Conservation (phyloP, 2,113 vertebrate genomes). For the Oreotragus oreotragus region DNA sequence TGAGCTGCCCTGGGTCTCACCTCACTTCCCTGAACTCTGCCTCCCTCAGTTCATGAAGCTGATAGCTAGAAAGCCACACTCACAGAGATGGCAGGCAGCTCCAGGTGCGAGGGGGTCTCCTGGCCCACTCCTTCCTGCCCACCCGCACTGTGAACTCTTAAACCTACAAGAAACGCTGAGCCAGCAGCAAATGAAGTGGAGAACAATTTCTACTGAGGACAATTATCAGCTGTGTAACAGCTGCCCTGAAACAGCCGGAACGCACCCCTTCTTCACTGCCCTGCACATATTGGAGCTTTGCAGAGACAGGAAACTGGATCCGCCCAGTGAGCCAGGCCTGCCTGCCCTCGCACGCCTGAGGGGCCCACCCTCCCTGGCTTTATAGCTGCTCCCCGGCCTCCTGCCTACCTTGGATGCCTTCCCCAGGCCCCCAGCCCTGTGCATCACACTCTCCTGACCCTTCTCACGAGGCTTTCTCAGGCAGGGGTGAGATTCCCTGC, state of each 20-base stretch:
- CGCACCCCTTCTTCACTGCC: rapidly evolving
- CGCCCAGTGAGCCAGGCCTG: rapidly evolving
- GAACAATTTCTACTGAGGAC: not conserved
- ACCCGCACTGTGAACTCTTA: slow-evolving; percentile 63
- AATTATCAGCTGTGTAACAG: slow-evolving; percentile 34
- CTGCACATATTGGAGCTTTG: not conserved
- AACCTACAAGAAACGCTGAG: not conserved
- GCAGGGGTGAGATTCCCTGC: not conserved
- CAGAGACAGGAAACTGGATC: not conserved
- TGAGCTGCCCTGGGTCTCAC: not conserved
- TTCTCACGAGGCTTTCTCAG: not conserved
- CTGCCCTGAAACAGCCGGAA: not conserved
- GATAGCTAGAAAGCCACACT: not conserved
- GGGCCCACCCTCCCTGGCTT: too few relatives aligned
- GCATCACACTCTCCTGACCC: rapidly evolving
- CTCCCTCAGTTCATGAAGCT: too few relatives aligned
- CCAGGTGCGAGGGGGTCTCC: not conserved
- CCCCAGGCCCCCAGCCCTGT: not conserved
- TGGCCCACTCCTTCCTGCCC: slow-evolving; percentile 3
- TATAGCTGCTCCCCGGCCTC: not conserved
- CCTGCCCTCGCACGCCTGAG: not conserved
- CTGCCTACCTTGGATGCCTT: not conserved
- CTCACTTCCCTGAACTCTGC: not conserved
- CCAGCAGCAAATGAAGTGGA: not conserved
- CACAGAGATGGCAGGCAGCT: not conserved